Evolutionary conservation across 2,888 invertebrate genomes (phyloP), one percentile per base, ranked within the genome.

Genomic region (Pseudoips prasinana): DNA sequence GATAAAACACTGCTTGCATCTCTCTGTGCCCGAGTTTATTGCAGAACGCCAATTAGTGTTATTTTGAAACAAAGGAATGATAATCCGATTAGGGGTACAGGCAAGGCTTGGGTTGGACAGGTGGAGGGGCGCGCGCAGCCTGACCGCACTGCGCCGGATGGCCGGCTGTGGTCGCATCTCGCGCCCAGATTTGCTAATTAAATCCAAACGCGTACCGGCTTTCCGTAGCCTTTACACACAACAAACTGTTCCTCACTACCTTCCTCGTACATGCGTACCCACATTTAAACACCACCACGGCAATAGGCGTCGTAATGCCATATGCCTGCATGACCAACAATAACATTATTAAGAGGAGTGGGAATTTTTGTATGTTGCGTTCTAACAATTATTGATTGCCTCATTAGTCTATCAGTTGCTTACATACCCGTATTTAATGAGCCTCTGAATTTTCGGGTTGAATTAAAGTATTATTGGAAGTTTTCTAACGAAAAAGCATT

Each of bases 131-230:
- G 58, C 46, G 47, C 57, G 54, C 59, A 52, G 45, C 43, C 44
- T 45, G 49, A 64, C 63, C 66, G 61, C 68, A 64, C 51, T 60
- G 59, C 62, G 58, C 65, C 38, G 46, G 55, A 51, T 58, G 40
- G 53, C 42, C 52, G 55, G 42, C 61, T 73, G 78, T 53, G 75
- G 78, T 73, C 65, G 55, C 57, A 51, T 60, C 55, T 64, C 62
- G 59, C 61, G 56, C 60, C 56, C 64, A 65, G 73, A 73, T 75
- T 75, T 58, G 64, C 73, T 77, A 77, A 79, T 79, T 77, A 80
- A 79, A 75, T 79, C 71, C 56, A 51, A 69, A 67, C 63, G 59
- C 64, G 56, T 57, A 58, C 58, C 55, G 11, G 55, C 46, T 55
- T 55, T 58, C 46, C 44, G 48, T 42, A 43, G 51, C 54, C 53